Conservation (phyloP, 2,797 vertebrate genomes). For the Staurois parvus region DNA sequence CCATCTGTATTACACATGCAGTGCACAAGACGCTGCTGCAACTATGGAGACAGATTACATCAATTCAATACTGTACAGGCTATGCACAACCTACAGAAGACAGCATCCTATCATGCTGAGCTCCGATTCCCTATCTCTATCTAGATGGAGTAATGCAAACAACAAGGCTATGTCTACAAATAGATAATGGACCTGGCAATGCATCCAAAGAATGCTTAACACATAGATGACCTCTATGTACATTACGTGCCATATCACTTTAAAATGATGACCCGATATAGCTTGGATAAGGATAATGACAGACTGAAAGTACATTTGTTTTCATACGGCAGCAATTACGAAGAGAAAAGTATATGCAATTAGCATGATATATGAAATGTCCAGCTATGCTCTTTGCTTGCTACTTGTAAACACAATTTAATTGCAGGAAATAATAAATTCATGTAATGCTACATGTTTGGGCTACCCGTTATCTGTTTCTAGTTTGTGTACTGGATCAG, state of each 20-base stretch:
- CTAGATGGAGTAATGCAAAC: constrained; percentile 18
- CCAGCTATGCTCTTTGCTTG: neutral
- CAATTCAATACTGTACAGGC: constrained; percentile 1
- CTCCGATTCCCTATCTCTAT: neutral
- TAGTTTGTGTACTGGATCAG: neutral
- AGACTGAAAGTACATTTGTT: neutral
- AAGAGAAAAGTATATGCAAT: neutral
- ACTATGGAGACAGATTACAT: constrained; percentile 51
- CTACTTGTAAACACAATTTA: neutral
- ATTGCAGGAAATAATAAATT: constrained; percentile 1
- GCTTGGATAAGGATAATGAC: neutral
- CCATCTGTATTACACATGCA: constrained; percentile 53
- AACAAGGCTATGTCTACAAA: constrained; percentile 14
- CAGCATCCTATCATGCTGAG: neutral
- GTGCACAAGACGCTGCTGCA: constrained; percentile 18
- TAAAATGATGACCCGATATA: constrained; percentile 22
- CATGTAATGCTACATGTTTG: neutral
- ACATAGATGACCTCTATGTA: neutral
- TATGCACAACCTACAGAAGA: neutral
- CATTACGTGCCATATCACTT: neutral
- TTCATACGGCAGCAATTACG: neutral
- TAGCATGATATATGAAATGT: neutral
- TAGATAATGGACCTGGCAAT: constrained; percentile 4
- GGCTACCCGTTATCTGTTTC: neutral
- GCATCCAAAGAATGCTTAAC: neutral